These are phyloP conservation scores for Drosophila miranda DNA, from an alignment of 1,140 invertebrate species.

Conservation along the genomic window DNA sequence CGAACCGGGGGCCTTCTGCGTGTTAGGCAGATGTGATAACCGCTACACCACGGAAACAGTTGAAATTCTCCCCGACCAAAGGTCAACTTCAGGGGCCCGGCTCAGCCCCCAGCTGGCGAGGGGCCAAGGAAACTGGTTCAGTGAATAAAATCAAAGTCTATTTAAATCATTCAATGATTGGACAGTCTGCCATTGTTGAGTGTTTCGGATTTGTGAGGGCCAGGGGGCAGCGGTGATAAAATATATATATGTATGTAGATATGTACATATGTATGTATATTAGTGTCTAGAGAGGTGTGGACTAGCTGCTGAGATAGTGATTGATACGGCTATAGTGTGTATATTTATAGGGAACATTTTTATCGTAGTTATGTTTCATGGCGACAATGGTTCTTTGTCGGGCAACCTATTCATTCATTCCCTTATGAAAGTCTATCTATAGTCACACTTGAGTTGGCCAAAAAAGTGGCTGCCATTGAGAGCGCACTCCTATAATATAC, in stretches of 20 bases:
- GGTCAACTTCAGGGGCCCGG: conserved; percentile 21
- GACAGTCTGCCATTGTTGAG: conserved; percentile 40
- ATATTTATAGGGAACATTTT: background rate
- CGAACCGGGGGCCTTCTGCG: conserved; percentile 82
- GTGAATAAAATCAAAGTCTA: conserved; percentile 36
- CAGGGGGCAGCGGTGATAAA: conserved; percentile 33
- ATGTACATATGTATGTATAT: conserved; percentile 3
- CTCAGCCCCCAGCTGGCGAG: background rate
- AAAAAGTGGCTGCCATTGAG: background rate
- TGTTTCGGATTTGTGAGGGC: conserved; percentile 11
- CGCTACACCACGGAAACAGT: conserved; percentile 28
- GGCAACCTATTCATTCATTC: no score
- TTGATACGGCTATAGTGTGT: conserved; percentile 5
- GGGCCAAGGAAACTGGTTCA: conserved; percentile 30
- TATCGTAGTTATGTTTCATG: no score
- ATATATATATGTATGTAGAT: conserved; percentile 7
- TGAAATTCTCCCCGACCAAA: conserved; percentile 1
- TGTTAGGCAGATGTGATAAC: conserved; percentile 73
- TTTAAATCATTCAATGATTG: conserved; percentile 40
- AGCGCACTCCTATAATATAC: background rate
- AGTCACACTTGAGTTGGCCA: background rate
- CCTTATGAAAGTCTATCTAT: background rate
- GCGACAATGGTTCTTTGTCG: conserved; percentile 3
- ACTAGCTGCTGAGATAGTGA: conserved; percentile 12
- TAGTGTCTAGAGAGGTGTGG: conserved; percentile 3